phyloP scores from a whole-genome alignment of 2,888 invertebrate species.

The Eupithecia vulgata region DNA sequence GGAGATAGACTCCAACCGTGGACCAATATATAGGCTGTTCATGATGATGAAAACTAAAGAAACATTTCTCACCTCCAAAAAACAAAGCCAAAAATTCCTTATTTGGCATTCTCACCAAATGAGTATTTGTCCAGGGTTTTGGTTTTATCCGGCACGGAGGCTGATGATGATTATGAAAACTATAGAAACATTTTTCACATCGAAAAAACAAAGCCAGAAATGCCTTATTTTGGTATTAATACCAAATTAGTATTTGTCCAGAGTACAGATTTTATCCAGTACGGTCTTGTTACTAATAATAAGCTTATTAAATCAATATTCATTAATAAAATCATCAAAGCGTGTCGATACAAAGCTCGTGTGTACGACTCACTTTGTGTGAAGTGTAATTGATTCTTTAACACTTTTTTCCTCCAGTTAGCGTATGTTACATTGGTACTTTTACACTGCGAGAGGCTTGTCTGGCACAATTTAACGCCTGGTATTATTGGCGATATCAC shows the following conservation, averaged over 20 bases:
- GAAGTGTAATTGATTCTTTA: constrained; percentile 30
- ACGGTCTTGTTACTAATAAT: background rate
- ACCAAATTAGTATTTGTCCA: background rate
- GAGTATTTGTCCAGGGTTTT: too few species aligned
- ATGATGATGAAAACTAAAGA: too few species aligned
- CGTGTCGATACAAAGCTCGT: constrained; percentile 18
- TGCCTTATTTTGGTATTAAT: background rate
- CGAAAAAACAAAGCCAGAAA: background rate
- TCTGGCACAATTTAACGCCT: background rate
- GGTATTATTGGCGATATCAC: background rate
- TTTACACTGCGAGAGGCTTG: constrained; percentile 17
- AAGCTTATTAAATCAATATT: constrained; percentile 14
- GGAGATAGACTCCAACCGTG: too few species aligned
- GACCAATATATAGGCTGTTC: too few species aligned
- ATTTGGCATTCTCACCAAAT: too few species aligned
- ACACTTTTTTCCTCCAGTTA: constrained; percentile 33
- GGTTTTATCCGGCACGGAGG: too few species aligned
- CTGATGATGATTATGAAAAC: too few species aligned
- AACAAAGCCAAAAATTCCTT: too few species aligned
- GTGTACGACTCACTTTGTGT: constrained; percentile 21
- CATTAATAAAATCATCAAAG: constrained; percentile 13
- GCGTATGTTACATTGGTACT: constrained; percentile 17
- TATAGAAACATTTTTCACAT: background rate
- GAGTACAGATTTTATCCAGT: too few species aligned
- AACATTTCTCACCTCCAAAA: too few species aligned